A percentile compares a stretch with the other conserved stretches of the same genome.
Evolutionary conservation across 37 sponge, comb jelly and placozoan genomes (phyloP).

Genomic region (Cladorhizidae sp.): DNA sequence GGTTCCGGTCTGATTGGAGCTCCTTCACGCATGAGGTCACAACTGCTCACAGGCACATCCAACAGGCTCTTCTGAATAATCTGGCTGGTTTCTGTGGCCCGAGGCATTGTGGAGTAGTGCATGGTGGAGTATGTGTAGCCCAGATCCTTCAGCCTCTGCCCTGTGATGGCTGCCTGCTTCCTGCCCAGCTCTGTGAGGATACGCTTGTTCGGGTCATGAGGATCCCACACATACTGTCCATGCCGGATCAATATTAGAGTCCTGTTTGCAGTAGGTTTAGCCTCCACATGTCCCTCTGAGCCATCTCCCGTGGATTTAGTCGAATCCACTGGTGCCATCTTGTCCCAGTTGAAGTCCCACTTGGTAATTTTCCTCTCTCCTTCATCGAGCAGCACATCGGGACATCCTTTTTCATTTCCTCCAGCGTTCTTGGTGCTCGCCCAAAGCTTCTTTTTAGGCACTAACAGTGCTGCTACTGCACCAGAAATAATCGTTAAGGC

Average conservation of each 20-base stretch:
- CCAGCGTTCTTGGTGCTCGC: background rate
- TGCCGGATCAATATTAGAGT: slow-evolving; percentile 84
- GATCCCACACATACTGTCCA: slow-evolving; percentile 78
- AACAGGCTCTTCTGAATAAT: slow-evolving; percentile 57
- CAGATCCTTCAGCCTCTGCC: slow-evolving; percentile 77
- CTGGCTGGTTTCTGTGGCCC: slow-evolving; percentile 78
- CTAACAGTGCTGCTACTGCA: slow-evolving; percentile 3
- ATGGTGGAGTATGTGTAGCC: slow-evolving; percentile 30
- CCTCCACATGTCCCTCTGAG: slow-evolving; percentile 1
- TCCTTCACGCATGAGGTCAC: slow-evolving; percentile 86
- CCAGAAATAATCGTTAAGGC: no score
- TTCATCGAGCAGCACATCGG: background rate
- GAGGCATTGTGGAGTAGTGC: slow-evolving; percentile 78
- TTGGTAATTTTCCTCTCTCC: background rate
- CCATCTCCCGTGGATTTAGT: background rate
- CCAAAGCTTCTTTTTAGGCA: slow-evolving; percentile 8
- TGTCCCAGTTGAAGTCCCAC: slow-evolving; percentile 92
- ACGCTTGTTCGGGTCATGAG: slow-evolving; percentile 38
- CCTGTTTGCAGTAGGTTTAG: slow-evolving; percentile 53
- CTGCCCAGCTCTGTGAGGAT: slow-evolving; percentile 79
- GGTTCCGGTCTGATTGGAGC: slow-evolving; percentile 90
- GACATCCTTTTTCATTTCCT: background rate
- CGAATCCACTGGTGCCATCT: slow-evolving; percentile 19
- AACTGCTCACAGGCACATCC: slow-evolving; percentile 70
- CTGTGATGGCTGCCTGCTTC: slow-evolving; percentile 81